A percentile compares a stretch with the other conserved stretches of the same genome.
These are phyloP conservation scores for Pelodiscus sinensis DNA, from an alignment of 2,113 vertebrate species.

Conservation along the genomic window DNA sequence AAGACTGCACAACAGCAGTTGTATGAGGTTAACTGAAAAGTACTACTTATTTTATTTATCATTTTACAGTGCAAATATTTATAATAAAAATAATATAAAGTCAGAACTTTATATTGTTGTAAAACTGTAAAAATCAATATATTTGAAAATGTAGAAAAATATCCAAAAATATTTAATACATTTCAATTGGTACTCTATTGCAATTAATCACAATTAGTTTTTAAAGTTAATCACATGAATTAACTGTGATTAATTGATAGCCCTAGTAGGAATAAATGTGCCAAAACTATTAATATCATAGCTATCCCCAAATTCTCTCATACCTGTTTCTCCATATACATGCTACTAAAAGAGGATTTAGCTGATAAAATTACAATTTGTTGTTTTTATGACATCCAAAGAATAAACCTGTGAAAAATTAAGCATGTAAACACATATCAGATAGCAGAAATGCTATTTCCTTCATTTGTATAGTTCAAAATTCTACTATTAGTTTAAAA, in stretches of 20 bases:
- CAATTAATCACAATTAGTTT: too few species aligned
- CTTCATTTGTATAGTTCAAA: neutral
- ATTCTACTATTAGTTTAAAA: neutral
- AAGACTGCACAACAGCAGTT: too few species aligned
- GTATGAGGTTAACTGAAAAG: too few species aligned
- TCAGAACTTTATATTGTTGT: too few species aligned
- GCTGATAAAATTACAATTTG: neutral
- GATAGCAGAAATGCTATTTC: neutral
- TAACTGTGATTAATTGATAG: neutral
- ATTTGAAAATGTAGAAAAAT: too few species aligned
- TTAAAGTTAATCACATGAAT: too few species aligned
- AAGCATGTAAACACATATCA: neutral
- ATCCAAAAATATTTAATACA: too few species aligned
- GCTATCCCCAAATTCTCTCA: neutral
- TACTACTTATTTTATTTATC: too few species aligned
- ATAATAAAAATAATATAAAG: too few species aligned
- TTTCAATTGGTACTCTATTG: too few species aligned
- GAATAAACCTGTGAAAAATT: neutral
- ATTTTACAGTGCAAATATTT: too few species aligned
- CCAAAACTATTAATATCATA: neutral
- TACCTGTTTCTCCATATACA: neutral
- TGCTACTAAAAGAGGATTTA: neutral
- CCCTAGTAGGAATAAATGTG: neutral
- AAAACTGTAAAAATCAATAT: too few species aligned
- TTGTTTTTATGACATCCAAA: neutral